Conservation (phyloP, 1,140 invertebrate species). For the Stegodyphus dumicola region DNA sequence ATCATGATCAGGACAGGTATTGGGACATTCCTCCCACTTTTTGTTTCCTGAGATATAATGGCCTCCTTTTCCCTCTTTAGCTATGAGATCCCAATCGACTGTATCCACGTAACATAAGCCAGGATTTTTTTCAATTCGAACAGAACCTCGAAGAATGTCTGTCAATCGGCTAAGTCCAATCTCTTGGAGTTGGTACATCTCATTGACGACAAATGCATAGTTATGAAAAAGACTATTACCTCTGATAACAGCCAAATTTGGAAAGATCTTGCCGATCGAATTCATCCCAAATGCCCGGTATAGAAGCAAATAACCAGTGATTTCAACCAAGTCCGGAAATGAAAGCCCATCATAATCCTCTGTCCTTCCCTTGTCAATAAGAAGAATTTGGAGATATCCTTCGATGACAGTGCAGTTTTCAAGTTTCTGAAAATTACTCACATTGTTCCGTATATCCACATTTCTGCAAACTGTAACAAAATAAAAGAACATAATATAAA, state of each 20-base stretch:
- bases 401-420: conserved; percentile 86
- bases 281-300: conserved; percentile 82
- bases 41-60: conserved; percentile 75
- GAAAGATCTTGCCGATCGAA: conserved; percentile 86
- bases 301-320: conserved; percentile 79
- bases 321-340: conserved; percentile 77
- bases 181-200: conserved; percentile 72
- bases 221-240: conserved; percentile 86
- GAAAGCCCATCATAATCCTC: conserved; percentile 71
- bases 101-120: conserved; percentile 88
- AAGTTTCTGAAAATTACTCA: conserved; percentile 76
- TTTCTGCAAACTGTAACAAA: conserved; percentile 74
- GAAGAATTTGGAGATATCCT: conserved; percentile 74
- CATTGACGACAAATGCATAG: conserved; percentile 87
- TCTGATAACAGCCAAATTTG: conserved; percentile 93
- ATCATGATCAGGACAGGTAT: conserved; percentile 71
- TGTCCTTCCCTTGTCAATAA: conserved; percentile 74
- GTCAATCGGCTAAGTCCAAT: conserved; percentile 85
- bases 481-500: not conserved
- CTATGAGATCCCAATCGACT: conserved; percentile 87
- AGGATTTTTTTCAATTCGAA: conserved; percentile 89
- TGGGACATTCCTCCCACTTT: conserved; percentile 75
- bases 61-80: conserved; percentile 70
- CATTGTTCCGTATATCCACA: conserved; percentile 83
- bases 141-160: conserved; percentile 83